These are phyloP conservation scores for Euborellia annulipes DNA, from an alignment of 1,140 invertebrate species.

Conservation along the genomic window DNA sequence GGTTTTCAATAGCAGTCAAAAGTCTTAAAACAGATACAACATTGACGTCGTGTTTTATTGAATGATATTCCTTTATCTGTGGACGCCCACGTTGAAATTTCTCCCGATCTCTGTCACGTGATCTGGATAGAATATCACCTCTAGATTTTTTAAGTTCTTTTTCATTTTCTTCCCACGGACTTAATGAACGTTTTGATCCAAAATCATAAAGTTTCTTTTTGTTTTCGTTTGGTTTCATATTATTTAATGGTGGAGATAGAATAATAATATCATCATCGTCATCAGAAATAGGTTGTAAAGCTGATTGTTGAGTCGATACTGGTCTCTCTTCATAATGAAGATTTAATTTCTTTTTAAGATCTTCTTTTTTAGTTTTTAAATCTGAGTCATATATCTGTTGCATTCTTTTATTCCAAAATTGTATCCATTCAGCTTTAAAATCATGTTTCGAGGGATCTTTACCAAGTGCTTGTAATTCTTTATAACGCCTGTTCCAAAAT, in stretches of 20 bases:
- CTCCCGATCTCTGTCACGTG: neutral
- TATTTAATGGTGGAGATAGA: constrained; percentile 13
- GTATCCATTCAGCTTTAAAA: constrained; percentile 74
- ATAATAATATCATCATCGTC: constrained; percentile 20
- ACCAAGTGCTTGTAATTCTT: constrained; percentile 57
- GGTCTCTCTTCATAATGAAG: constrained; percentile 20
- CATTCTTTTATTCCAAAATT: constrained; percentile 64
- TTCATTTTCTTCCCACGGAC: constrained; percentile 16
- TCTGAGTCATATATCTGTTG: constrained; percentile 55
- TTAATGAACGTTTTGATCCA: constrained; percentile 13
- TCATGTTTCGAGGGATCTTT: constrained; percentile 61
- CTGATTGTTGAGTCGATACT: constrained; percentile 11
- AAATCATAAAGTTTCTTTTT: no score
- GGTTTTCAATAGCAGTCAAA: constrained; percentile 60
- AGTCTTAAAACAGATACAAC: constrained; percentile 53
- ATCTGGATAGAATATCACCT: neutral
- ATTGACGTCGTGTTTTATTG: neutral
- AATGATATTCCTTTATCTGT: no score
- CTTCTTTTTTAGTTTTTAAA: constrained; percentile 36
- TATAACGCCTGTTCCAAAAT: constrained; percentile 66
- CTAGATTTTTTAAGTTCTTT: constrained; percentile 8
- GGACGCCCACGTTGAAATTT: neutral
- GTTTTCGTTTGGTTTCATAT: constrained; percentile 8
- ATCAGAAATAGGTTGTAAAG: constrained; percentile 11
- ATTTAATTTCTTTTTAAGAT: constrained; percentile 28